Percentiles rank a stretch among this genome's conserved stretches.
Evolutionary conservation across 2,888 invertebrate genomes (phyloP).

Genomic region (Caenorhabditis imperialis): DNA sequence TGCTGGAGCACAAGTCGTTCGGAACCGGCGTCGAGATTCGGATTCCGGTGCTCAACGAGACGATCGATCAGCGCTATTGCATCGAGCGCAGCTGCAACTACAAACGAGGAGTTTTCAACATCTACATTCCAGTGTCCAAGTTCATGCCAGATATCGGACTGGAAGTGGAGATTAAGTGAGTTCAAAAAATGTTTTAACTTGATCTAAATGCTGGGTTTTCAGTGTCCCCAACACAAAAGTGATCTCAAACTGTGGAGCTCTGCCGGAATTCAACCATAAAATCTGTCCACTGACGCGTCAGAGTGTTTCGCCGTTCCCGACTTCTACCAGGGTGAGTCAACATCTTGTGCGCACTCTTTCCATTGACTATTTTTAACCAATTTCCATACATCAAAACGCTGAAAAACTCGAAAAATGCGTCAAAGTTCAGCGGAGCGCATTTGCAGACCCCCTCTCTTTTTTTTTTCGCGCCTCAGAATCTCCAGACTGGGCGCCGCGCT

Average conservation of each 20-base stretch:
- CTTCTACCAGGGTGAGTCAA: slow-evolving; percentile 33
- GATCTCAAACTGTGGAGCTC: slow-evolving; percentile 70
- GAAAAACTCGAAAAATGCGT: no score
- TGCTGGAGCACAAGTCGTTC: slow-evolving; percentile 18
- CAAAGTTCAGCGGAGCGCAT: no score
- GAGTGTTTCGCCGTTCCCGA: slow-evolving; percentile 20
- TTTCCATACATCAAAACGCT: no score
- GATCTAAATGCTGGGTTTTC: slow-evolving; percentile 13
- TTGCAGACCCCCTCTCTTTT: no score
- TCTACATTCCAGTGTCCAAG: slow-evolving; percentile 73
- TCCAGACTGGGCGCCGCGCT: no score
- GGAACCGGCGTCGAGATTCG: slow-evolving; percentile 63
- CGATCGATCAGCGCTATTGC: slow-evolving; percentile 72
- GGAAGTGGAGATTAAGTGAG: slow-evolving; percentile 61
- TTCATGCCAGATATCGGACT: slow-evolving; percentile 67
- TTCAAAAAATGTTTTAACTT: neutral
- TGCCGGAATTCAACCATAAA: slow-evolving; percentile 65
- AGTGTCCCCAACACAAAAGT: slow-evolving; percentile 64
- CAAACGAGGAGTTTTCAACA: slow-evolving; percentile 68
- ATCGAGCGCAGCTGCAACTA: slow-evolving; percentile 66
- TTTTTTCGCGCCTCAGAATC: no score
- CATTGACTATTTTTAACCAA: no score
- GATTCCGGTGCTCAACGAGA: slow-evolving; percentile 69
- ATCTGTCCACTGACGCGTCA: slow-evolving; percentile 33
- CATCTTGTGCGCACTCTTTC: no score